phyloP scores from a whole-genome alignment of 1,140 invertebrate genomes.

The Drosophila sucinea region DNA sequence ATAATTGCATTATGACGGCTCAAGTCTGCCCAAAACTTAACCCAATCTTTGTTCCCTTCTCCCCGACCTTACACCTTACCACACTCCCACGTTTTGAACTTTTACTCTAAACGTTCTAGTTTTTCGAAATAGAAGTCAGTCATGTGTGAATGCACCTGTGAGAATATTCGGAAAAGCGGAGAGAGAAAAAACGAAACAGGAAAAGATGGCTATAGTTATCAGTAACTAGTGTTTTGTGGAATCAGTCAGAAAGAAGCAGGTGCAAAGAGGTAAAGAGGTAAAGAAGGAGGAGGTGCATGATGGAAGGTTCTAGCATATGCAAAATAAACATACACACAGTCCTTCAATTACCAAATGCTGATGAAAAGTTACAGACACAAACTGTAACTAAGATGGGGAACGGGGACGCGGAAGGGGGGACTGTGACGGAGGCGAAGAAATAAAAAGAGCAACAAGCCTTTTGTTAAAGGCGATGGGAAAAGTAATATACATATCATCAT shows the following conservation, averaged over 20 bases:
- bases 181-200: constrained; percentile 1
- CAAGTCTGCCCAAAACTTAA: constrained; percentile 21
- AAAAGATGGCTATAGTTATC: constrained; percentile 62
- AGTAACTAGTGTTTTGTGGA: constrained; percentile 33
- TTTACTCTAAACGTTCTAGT: constrained; percentile 14
- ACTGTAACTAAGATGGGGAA: not conserved
- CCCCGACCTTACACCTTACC: not conserved
- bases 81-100: constrained; percentile 25
- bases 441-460: constrained; percentile 37
- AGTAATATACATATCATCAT: constrained; percentile 71
- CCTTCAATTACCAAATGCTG: constrained; percentile 68
- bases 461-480: constrained; percentile 47
- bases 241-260: constrained; percentile 11
- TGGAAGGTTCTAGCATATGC: not conserved
- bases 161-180: constrained; percentile 42
- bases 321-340: constrained; percentile 22
- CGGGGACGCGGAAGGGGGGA: not conserved
- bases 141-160: constrained; percentile 73
- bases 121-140: constrained; percentile 33
- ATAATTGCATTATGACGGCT: constrained; percentile 69
- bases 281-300: not conserved
- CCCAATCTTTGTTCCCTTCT: not conserved
- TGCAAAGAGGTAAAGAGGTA: too few species aligned
- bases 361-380: constrained; percentile 43
- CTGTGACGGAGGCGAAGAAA: constrained; percentile 32